A percentile compares a stretch with the other conserved stretches of the same genome.
phyloP scores from a whole-genome alignment of 2,113 vertebrate species.

The Python bivittatus region DNA sequence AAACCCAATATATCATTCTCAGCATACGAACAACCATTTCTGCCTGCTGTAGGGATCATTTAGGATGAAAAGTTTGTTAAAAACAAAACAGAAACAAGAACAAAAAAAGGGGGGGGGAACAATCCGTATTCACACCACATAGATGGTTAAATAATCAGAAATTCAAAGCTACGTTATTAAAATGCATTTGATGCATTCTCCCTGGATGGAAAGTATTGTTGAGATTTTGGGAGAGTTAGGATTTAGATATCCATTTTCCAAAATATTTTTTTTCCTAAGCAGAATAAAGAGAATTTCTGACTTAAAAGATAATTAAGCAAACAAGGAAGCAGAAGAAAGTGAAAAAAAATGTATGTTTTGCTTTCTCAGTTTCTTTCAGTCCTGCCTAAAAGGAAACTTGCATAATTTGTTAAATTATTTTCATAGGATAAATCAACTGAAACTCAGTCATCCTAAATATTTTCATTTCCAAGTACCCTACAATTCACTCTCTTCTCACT shows the following conservation, averaged over 20 bases:
- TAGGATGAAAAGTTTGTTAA: not conserved
- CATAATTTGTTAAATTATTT: not conserved
- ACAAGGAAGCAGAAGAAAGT: not conserved
- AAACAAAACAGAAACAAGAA: not conserved
- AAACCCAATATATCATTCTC: not conserved
- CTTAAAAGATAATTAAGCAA: not conserved
- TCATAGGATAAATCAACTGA: not conserved
- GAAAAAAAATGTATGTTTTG: too few relatives aligned
- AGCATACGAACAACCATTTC: not conserved
- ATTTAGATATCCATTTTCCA: not conserved
- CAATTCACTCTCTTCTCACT: not conserved
- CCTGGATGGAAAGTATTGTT: not conserved
- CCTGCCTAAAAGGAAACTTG: too few relatives aligned
- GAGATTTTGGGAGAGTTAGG: not conserved
- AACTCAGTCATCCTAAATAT: not conserved
- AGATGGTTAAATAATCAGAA: not conserved
- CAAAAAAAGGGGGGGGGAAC: not conserved
- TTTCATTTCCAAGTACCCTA: not conserved
- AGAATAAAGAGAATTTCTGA: not conserved
- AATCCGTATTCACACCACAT: not conserved
- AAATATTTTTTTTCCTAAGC: not conserved
- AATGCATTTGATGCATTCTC: not conserved
- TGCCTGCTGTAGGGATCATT: not conserved
- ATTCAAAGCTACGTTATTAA: not conserved
- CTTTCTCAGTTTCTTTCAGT: not conserved